Evolutionary conservation across 1,140 invertebrate genomes (phyloP), one percentile per base, ranked within the genome.

Genomic region (Trichomalopsis sarcophagae): DNA sequence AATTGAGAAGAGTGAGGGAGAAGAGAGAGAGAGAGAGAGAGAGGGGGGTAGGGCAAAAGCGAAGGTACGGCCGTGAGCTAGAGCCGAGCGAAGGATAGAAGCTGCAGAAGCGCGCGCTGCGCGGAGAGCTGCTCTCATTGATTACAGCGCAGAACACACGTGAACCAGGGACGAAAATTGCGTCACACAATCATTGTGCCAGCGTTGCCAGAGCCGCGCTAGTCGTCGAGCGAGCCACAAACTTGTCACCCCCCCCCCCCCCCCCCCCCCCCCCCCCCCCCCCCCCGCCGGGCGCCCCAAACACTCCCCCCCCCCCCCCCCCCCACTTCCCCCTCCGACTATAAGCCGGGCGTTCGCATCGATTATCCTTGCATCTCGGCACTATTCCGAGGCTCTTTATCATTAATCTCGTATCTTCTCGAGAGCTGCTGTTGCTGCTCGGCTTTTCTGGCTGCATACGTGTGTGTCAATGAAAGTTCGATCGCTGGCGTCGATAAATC

Each of bases 111-210:
- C 17, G 55, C 21, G 55, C 55, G 3, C 40, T 44, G 50, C 21
- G 50, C 5, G 55, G 55, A 62, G 27, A 36, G 33, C 5, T 27
- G 80, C 82, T 84, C 78, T 85, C 86, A 87, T 87, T 87, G 86
- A 86, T 86, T 87, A 86, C 66, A 82, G 66, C 82, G 76, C 81
- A 74, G 71, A 23, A 66, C 74, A 33, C 11, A 27, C 69, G 30
- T 71, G 73, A 50, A 81, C 79, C 81, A 68, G 79, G 82, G 84
- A 86, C 73, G 86, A 82, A 85, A 86, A 84, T 84, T 87, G 84
- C 86, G 82, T 87, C 84, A 86, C 76, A 13, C 21, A 27, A 33
- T 23, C 40, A 33, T 71, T 33, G 10, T 33, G 11, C 68, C 23
- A 21, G 11, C 3, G 7, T 21, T 40, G 9, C 40, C 40, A 9